Conservation (phyloP, 2,113 vertebrate genomes). For the Lates calcarifer region DNA sequence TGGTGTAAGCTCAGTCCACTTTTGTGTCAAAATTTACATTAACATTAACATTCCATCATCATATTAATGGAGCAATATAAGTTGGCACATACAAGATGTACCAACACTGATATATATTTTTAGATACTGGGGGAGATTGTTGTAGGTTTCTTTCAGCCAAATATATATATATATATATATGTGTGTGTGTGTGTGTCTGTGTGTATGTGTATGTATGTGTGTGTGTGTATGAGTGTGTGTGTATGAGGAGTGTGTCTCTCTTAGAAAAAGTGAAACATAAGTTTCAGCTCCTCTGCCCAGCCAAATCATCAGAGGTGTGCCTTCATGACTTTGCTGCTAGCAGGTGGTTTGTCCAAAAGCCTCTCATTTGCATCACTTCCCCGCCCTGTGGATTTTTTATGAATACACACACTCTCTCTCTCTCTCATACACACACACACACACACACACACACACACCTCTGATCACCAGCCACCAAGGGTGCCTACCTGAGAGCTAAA, state of each 20-base stretch:
- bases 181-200: no score
- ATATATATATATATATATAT: no score
- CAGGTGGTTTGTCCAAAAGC: constrained; percentile 11
- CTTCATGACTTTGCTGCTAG: constrained; percentile 13
- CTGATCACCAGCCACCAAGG: constrained; percentile 37
- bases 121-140: neutral
- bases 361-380: constrained; percentile 17
- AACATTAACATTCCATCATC: no score
- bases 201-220: no score
- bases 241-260: neutral
- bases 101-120: no score
- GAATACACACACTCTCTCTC: constrained; percentile 29
- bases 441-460: neutral
- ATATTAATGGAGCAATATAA: no score
- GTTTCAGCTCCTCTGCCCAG: neutral
- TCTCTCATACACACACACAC: constrained; percentile 27
- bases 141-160: neutral
- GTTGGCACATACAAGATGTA: no score
- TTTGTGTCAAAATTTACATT: no score
- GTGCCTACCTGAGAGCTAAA: constrained; percentile 54
- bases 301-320: neutral
- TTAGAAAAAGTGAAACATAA: neutral
- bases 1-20: neutral
- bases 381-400: neutral
- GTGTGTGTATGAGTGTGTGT: no score